Conservation (phyloP, 2,113 vertebrate genomes). For the Sinocyclocheilus rhinocerous region DNA sequence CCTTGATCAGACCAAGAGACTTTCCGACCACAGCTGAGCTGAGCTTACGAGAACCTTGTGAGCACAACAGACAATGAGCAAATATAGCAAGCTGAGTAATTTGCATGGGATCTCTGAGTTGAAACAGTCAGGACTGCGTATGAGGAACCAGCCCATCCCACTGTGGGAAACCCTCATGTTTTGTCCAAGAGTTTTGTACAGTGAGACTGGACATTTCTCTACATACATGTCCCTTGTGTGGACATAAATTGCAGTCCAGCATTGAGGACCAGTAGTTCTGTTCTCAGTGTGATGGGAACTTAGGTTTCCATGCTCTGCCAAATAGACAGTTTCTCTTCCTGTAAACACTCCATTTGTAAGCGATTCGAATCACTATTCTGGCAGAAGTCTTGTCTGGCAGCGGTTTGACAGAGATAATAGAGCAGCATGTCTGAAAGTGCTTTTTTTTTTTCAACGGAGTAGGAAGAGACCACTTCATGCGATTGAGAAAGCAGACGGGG, state of each 20-base stretch:
- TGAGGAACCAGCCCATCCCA: not conserved
- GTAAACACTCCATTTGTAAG: not conserved
- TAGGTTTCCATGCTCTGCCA: not conserved
- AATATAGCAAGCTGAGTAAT: not conserved
- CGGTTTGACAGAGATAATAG: not conserved
- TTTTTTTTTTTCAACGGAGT: not conserved
- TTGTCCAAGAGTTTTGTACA: not conserved
- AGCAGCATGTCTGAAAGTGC: not conserved
- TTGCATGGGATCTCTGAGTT: slow-evolving; percentile 5
- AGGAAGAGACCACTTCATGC: not conserved
- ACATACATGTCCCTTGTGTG: not conserved
- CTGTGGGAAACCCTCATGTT: not conserved
- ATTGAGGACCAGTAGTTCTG: not conserved
- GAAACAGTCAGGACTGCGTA: not conserved
- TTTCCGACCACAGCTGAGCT: slow-evolving; percentile 53
- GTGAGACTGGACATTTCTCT: not conserved
- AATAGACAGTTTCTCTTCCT: slow-evolving; percentile 36
- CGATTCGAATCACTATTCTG: not conserved
- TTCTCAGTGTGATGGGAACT: not conserved
- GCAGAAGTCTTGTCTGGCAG: not conserved
- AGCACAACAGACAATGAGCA: slow-evolving; percentile 5
- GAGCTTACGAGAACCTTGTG: not conserved
- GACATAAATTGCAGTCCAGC: too few relatives aligned
- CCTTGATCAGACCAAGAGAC: slow-evolving; percentile 10
- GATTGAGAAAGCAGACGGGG: not conserved